phyloP scores from a whole-genome alignment of 2,888 invertebrate genomes.

The Sabatieria punctata region DNA sequence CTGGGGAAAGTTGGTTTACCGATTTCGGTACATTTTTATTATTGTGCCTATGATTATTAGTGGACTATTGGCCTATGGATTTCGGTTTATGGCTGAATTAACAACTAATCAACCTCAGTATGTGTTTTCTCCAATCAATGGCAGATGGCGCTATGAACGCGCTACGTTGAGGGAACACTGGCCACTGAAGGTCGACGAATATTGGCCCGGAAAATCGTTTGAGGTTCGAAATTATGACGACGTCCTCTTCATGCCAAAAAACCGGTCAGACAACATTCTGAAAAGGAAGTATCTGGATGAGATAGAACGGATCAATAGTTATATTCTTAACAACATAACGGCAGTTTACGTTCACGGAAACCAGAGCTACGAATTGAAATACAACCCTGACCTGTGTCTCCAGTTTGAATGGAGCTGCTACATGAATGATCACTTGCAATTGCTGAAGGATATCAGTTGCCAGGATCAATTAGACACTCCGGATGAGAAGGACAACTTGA shows the following conservation, averaged over 20 bases:
- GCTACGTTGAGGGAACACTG: constrained; percentile 10
- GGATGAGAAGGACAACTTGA: no score
- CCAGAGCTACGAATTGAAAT: no score
- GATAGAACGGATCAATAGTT: not conserved
- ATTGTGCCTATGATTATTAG: no score
- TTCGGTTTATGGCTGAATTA: no score
- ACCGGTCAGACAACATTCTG: no score
- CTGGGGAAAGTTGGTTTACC: no score
- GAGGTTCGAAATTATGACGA: constrained; percentile 11
- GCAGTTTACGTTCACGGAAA: no score
- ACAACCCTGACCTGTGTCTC: constrained; percentile 63
- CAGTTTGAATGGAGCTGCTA: constrained; percentile 27
- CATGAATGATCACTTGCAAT: constrained; percentile 25
- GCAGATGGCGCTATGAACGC: constrained; percentile 52
- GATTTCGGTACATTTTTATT: no score
- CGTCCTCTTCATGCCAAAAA: constrained; percentile 49
- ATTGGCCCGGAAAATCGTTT: constrained; percentile 27
- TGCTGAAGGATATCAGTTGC: no score
- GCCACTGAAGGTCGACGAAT: constrained; percentile 26
- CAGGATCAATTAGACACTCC: no score
- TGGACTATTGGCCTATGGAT: no score
- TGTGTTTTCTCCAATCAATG: constrained; percentile 70
- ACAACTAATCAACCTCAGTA: constrained; percentile 33
- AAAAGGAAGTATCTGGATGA: not conserved
- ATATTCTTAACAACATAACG: no score